Percentiles rank a stretch among this genome's conserved stretches.
phyloP scores from a whole-genome alignment of 2,888 invertebrate genomes.

The Cerceris ruficornis region DNA sequence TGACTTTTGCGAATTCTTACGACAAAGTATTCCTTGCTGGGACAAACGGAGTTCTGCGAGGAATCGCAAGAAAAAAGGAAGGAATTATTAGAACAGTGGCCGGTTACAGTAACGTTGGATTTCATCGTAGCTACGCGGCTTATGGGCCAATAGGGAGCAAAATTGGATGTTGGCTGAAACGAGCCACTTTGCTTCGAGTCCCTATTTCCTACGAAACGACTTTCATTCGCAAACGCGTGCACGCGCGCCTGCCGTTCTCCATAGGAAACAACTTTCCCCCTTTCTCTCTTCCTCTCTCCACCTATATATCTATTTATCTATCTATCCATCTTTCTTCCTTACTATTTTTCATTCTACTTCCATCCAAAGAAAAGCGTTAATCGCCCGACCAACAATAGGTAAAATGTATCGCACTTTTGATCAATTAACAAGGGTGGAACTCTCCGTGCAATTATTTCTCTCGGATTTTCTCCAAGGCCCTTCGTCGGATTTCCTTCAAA shows the following conservation, averaged over 20 bases:
- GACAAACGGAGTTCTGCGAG: slow-evolving; percentile 6
- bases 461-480: no score
- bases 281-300: not conserved
- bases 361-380: not conserved
- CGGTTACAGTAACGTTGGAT: slow-evolving; percentile 29
- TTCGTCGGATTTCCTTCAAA: no score
- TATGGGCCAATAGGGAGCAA: slow-evolving; percentile 15
- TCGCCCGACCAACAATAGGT: not conserved
- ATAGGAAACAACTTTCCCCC: not conserved
- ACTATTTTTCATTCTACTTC: not conserved
- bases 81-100: slow-evolving; percentile 19
- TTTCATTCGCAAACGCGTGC: not conserved
- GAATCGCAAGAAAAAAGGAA: slow-evolving; percentile 6
- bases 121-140: slow-evolving; percentile 5
- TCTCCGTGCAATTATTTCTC: no score
- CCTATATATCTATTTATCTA: not conserved
- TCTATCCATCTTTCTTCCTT: not conserved
- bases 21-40: slow-evolving; percentile 4
- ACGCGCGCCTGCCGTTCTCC: not conserved
- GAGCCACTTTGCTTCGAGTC: slow-evolving; percentile 25
- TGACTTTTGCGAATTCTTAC: slow-evolving; percentile 5
- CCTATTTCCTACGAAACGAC: not conserved
- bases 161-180: slow-evolving; percentile 26
- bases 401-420: not conserved
- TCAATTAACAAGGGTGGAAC: no score